phyloP scores from a whole-genome alignment of 2,797 vertebrate species.

The Syndactyla subalaris region DNA sequence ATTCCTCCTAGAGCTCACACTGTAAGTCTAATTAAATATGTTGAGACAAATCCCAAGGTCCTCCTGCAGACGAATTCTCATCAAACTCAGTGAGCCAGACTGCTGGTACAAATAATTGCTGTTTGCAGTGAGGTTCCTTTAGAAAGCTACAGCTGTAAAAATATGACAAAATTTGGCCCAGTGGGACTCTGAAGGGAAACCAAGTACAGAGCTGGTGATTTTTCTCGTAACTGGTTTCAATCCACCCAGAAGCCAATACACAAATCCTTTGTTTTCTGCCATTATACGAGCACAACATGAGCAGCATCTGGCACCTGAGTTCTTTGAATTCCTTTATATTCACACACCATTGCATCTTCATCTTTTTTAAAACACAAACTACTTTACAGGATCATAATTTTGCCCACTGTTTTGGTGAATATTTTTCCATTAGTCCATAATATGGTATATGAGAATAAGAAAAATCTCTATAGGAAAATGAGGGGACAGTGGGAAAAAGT shows the following conservation, averaged over 20 bases:
- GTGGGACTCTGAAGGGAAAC: neutral
- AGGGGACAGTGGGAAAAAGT: neutral
- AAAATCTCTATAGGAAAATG: neutral
- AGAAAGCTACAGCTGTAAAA: conserved; percentile 6
- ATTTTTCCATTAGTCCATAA: neutral
- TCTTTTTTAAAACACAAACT: neutral
- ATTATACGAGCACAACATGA: neutral
- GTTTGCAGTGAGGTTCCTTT: neutral
- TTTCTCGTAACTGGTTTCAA: neutral
- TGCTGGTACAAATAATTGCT: neutral
- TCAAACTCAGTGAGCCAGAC: neutral
- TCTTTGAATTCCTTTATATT: neutral
- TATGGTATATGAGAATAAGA: neutral
- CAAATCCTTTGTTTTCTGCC: neutral
- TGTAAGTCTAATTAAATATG: conserved; percentile 17
- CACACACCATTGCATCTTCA: neutral
- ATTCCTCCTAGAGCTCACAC: neutral
- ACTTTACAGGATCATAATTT: neutral
- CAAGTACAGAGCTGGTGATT: neutral
- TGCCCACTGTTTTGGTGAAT: neutral
- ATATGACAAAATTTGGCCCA: neutral
- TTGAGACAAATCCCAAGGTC: conserved; percentile 35
- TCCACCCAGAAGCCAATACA: neutral
- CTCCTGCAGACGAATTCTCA: neutral
- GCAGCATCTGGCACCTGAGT: neutral